Evolutionary conservation across 2,888 invertebrate species (phyloP).

Genomic region (Lucinisca nassula): DNA sequence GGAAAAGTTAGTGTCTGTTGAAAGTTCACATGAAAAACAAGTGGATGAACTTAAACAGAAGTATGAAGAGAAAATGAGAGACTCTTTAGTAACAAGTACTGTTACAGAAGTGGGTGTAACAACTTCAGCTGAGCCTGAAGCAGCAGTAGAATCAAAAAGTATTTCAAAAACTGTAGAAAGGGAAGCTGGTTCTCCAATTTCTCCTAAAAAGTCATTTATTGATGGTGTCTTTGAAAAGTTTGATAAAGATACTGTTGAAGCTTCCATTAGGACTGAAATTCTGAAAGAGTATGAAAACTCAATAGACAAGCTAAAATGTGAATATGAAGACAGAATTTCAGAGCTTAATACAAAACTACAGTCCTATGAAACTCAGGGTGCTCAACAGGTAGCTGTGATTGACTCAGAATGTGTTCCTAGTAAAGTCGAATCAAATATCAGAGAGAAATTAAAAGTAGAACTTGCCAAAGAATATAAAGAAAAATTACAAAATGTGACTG

Average conservation of each 20-base stretch:
- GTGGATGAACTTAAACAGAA: slow-evolving; percentile 64
- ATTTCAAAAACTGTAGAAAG: neutral
- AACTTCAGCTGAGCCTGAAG: slow-evolving; percentile 16
- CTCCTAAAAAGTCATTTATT: neutral
- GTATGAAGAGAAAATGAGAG: slow-evolving; percentile 40
- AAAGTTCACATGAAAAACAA: slow-evolving; percentile 64
- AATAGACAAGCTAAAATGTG: slow-evolving; percentile 67
- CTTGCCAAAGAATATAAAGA: slow-evolving; percentile 66
- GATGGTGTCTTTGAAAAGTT: slow-evolving; percentile 1
- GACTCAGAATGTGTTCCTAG: slow-evolving; percentile 44
- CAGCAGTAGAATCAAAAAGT: slow-evolving; percentile 25
- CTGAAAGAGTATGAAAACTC: slow-evolving; percentile 68
- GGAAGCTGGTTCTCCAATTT: slow-evolving; percentile 27
- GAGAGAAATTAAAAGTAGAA: slow-evolving; percentile 56
- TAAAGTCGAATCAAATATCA: slow-evolving; percentile 47
- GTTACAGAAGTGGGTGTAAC: neutral
- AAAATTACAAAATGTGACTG: slow-evolving; percentile 62
- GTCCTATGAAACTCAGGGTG: slow-evolving; percentile 54
- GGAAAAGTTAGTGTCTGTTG: slow-evolving; percentile 51
- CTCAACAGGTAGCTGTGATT: slow-evolving; percentile 27
- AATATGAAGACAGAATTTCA: slow-evolving; percentile 67
- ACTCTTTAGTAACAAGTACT: slow-evolving; percentile 6
- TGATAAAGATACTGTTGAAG: slow-evolving; percentile 60
- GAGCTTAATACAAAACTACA: slow-evolving; percentile 55
- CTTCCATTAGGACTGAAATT: slow-evolving; percentile 61